Evolutionary conservation across 2,113 vertebrate species (phyloP).

Genomic region (Austrofundulus limnaeus): DNA sequence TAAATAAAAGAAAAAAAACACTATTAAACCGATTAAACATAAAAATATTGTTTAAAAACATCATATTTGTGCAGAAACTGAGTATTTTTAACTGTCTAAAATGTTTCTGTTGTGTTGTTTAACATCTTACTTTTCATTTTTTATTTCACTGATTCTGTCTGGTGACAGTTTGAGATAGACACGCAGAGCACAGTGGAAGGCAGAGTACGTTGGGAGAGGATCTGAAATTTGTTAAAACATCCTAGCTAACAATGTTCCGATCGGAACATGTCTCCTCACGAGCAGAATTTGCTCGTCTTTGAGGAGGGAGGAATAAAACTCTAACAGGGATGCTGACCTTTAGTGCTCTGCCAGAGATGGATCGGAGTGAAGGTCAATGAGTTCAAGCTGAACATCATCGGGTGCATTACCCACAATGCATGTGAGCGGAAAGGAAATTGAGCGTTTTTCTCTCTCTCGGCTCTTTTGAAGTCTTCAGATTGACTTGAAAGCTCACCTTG

Average conservation of each 20-base stretch:
- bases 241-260: neutral
- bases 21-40: too few species aligned
- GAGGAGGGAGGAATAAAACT: neutral
- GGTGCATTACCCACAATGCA: neutral
- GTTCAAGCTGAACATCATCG: slow-evolving; percentile 4
- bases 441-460: slow-evolving; percentile 44
- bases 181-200: neutral
- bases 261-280: slow-evolving; percentile 2
- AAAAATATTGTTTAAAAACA: too few species aligned
- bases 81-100: too few species aligned
- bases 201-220: neutral
- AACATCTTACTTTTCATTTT: too few species aligned
- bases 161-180: too few species aligned
- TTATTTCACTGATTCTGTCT: too few species aligned
- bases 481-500: neutral
- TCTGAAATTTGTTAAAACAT: neutral
- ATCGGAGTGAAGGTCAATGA: slow-evolving; percentile 11
- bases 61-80: too few species aligned
- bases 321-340: neutral
- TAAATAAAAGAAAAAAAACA: too few species aligned
- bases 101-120: too few species aligned
- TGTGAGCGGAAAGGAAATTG: slow-evolving; percentile 16
- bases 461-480: slow-evolving; percentile 33
- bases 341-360: neutral
- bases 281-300: neutral